Conservation (phyloP, 2,797 vertebrate genomes). For the Phyllotis vaccarum region DNA sequence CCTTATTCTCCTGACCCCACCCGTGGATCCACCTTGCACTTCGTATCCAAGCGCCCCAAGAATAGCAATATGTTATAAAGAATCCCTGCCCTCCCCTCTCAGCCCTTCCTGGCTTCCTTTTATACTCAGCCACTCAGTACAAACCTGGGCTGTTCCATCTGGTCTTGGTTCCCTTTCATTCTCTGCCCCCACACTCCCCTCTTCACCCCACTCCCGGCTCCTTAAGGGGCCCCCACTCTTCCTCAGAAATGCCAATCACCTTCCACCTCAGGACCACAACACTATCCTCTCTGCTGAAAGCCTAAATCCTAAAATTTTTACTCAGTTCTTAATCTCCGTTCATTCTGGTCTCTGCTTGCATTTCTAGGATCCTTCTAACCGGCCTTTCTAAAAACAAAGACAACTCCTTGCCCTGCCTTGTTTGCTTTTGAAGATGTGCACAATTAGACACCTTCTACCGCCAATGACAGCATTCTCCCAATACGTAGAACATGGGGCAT, state of each 20-base stretch:
- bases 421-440: background rate
- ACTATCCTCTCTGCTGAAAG: background rate
- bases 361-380: background rate
- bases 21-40: background rate
- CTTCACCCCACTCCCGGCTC: background rate
- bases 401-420: background rate
- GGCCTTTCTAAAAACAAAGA: background rate
- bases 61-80: background rate
- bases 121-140: background rate
- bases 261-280: background rate
- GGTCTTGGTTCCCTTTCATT: background rate
- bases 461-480: background rate
- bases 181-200: background rate
- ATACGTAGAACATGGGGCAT: rapidly evolving
- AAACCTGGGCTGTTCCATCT: rapidly evolving
- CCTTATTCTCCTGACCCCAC: background rate
- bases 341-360: background rate
- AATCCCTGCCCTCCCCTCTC: background rate
- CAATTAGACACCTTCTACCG: background rate
- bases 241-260: background rate
- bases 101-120: background rate
- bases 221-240: background rate
- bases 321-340: background rate
- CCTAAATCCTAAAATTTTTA: background rate
- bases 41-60: background rate